phyloP scores from a whole-genome alignment of 2,113 vertebrate genomes.

The Vulpes lagopus region DNA sequence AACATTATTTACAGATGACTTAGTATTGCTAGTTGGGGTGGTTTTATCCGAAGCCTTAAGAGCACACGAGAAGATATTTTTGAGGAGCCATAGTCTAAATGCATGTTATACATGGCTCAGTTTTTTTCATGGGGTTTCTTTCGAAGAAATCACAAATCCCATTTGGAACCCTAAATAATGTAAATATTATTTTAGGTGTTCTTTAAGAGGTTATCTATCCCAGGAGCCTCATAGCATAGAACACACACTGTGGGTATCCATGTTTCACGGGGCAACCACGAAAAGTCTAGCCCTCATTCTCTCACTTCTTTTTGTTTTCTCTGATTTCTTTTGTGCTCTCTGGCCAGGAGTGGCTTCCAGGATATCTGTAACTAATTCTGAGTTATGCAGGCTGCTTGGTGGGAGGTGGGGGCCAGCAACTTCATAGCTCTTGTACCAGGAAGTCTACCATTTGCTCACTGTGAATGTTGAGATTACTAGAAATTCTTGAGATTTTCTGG shows the following conservation, averaged over 20 bases:
- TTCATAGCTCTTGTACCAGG: background rate
- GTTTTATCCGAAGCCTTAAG: background rate
- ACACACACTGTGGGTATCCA: background rate
- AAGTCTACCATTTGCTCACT: background rate
- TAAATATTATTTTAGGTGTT: background rate
- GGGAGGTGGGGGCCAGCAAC: no score
- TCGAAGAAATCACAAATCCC: background rate
- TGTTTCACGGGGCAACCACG: background rate
- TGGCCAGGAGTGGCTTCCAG: background rate
- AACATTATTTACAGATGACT: background rate
- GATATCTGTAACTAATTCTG: background rate
- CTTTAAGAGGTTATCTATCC: background rate
- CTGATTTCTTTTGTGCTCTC: background rate
- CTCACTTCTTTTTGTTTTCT: background rate
- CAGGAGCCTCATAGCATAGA: background rate
- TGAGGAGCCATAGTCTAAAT: background rate
- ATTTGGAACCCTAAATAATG: background rate
- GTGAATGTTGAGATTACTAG: background rate
- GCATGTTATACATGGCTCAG: background rate
- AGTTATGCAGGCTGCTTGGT: background rate
- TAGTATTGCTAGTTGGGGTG: background rate
- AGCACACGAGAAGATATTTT: background rate
- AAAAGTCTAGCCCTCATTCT: background rate
- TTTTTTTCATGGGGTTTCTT: background rate
- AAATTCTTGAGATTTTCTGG: constrained; percentile 1